These are phyloP conservation scores for Diuraphis noxia DNA, from an alignment of 1,140 invertebrate genomes.

Conservation along the genomic window DNA sequence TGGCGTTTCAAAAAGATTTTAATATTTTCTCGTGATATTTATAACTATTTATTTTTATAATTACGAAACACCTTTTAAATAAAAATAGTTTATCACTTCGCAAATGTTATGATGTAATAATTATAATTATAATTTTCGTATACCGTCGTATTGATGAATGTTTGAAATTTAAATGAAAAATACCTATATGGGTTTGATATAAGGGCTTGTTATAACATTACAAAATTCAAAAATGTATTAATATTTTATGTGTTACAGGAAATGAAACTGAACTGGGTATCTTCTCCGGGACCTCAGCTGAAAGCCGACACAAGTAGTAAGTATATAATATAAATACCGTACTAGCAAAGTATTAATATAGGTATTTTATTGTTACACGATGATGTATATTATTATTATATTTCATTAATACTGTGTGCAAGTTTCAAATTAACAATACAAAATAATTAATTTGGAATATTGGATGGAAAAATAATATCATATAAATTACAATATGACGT, in stretches of 20 bases:
- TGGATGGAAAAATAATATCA: background rate
- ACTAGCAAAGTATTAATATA: background rate
- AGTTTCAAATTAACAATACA: background rate
- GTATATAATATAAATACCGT: slow-evolving; percentile 62
- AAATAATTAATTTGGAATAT: background rate
- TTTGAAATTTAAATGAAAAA: no score
- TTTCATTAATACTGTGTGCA: background rate
- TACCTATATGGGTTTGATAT: no score
- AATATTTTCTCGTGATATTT: background rate
- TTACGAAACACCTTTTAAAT: background rate
- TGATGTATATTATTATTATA: background rate
- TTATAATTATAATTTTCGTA: background rate
- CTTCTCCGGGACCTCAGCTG: slow-evolving; percentile 93
- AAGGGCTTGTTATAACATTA: no score
- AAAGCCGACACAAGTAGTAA: slow-evolving; percentile 98
- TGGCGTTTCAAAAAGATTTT: background rate
- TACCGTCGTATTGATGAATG: background rate
- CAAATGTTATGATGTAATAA: background rate
- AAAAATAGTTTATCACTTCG: background rate
- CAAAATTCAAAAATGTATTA: no score
- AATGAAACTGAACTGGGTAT: slow-evolving; percentile 99
- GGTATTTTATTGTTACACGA: background rate
- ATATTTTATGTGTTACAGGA: slow-evolving; percentile 75
- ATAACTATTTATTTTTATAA: background rate
- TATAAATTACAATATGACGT: background rate